Conservation (phyloP, 2,888 invertebrate genomes). For the Galerucella pusilla region DNA sequence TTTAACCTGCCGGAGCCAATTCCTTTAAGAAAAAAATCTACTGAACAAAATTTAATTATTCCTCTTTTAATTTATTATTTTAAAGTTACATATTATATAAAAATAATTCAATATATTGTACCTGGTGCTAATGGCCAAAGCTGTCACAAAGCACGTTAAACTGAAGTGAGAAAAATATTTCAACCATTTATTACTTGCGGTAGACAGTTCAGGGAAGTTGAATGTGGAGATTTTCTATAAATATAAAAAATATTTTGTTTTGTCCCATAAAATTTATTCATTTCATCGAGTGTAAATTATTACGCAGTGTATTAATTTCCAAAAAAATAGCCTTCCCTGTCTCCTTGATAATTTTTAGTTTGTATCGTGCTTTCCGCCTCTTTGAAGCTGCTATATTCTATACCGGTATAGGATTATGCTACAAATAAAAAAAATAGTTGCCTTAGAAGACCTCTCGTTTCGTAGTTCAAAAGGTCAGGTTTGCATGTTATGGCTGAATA, state of each 20-base stretch:
- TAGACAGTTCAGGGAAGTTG: too few relatives aligned
- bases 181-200: too few relatives aligned
- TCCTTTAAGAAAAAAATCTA: too few relatives aligned
- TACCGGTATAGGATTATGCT: constrained; percentile 44
- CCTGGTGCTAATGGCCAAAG: too few relatives aligned
- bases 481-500: constrained; percentile 18
- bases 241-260: neutral
- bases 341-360: constrained; percentile 53
- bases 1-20: too few relatives aligned
- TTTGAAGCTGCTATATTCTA: constrained; percentile 50
- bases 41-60: too few relatives aligned
- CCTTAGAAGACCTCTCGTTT: constrained; percentile 21
- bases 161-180: too few relatives aligned
- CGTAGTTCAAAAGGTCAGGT: constrained; percentile 13
- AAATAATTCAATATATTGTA: too few relatives aligned
- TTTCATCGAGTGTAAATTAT: neutral
- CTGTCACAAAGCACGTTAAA: too few relatives aligned
- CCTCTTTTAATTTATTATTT: too few relatives aligned
- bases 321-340: neutral
- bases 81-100: too few relatives aligned
- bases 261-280: neutral
- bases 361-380: constrained; percentile 54
- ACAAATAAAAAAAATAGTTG: constrained; percentile 16
- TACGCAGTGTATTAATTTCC: neutral
- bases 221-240: too few relatives aligned